phyloP scores from a whole-genome alignment of 2,797 vertebrate genomes.

The Halcyon smyrnensis region DNA sequence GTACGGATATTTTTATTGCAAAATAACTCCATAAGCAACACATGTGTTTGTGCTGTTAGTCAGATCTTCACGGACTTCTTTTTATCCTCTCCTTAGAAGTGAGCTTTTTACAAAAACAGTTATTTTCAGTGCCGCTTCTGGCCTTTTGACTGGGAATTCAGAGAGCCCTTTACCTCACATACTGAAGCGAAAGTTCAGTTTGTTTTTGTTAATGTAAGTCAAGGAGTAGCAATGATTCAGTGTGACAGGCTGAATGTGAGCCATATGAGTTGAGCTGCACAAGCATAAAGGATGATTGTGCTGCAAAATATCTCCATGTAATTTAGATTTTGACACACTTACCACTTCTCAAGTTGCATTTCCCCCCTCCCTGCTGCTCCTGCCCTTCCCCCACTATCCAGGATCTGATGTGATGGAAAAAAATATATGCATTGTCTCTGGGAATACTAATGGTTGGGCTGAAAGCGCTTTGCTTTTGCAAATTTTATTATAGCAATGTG shows the following conservation, averaged over 20 bases:
- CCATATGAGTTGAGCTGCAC: constrained; percentile 43
- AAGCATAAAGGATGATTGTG: constrained; percentile 61
- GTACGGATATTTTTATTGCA: neutral
- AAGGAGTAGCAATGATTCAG: constrained; percentile 62
- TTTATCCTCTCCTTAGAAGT: neutral
- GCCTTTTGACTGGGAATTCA: constrained; percentile 24
- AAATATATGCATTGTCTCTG: constrained; percentile 49
- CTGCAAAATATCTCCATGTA: constrained; percentile 45
- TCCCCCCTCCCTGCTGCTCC: neutral
- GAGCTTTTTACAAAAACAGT: neutral
- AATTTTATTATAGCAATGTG: neutral
- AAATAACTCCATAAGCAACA: neutral
- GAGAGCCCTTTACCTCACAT: constrained; percentile 14
- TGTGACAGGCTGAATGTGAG: constrained; percentile 72
- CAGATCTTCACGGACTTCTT: neutral
- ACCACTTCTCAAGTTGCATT: constrained; percentile 47
- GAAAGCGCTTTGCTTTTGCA: neutral
- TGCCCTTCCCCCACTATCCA: constrained; percentile 24
- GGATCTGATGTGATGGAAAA: constrained; percentile 48
- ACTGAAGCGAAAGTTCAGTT: constrained; percentile 27
- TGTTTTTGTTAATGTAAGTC: constrained; percentile 64
- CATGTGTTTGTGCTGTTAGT: constrained; percentile 5
- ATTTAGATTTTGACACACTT: constrained; percentile 55
- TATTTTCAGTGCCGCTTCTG: neutral
- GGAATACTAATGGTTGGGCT: neutral